Percentiles rank a stretch among this genome's conserved stretches.
Evolutionary conservation across 2,888 invertebrate genomes (phyloP).

Genomic region (Protophormia terraenovae): DNA sequence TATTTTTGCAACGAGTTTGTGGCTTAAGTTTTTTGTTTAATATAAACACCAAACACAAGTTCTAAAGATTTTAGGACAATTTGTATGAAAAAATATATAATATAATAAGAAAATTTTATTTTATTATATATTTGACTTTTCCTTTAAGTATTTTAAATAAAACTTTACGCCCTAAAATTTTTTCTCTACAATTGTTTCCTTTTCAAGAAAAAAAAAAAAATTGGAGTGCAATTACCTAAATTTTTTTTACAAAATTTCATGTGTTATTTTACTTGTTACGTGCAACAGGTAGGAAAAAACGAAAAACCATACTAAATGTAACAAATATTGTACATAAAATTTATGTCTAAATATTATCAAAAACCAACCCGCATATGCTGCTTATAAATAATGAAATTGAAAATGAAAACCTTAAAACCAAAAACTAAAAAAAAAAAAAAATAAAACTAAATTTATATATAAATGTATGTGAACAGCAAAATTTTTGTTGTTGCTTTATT

Average conservation of each 20-base stretch:
- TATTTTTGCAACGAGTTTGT: conserved; percentile 27
- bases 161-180: not conserved
- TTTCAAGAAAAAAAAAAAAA: not conserved
- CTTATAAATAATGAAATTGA: conserved; percentile 37
- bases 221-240: not conserved
- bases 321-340: not conserved
- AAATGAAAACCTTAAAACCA: conserved; percentile 56
- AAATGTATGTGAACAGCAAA: conserved; percentile 13
- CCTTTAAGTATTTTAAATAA: not conserved
- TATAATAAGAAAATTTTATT: no score
- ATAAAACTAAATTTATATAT: conserved; percentile 15
- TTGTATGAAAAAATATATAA: not conserved
- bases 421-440: conserved; percentile 17
- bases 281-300: conserved; percentile 45
- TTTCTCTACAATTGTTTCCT: conserved; percentile 28
- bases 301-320: conserved; percentile 1
- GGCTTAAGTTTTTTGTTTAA: conserved; percentile 46
- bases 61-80: no score
- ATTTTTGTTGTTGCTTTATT: conserved; percentile 33
- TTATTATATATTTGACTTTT: not conserved
- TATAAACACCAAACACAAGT: not conserved
- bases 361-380: conserved; percentile 47
- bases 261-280: not conserved
- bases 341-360: not conserved
- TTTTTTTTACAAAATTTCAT: conserved; percentile 3